These are phyloP conservation scores for Sebastes variabilis DNA, from an alignment of 2,797 vertebrate genomes.

Conservation along the genomic window DNA sequence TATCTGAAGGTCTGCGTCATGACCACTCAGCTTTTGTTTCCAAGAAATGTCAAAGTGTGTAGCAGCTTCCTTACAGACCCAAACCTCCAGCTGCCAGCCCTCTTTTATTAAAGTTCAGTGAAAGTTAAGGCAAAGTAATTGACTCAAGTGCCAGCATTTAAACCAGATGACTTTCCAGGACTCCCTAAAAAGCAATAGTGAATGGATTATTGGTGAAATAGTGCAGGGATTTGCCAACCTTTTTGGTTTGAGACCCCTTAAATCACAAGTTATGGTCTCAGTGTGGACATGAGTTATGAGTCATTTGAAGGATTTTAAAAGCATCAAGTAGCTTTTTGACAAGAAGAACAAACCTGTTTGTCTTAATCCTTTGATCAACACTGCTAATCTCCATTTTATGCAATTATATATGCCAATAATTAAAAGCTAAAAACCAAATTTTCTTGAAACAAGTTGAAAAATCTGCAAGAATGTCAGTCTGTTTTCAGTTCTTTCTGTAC, in stretches of 20 bases:
- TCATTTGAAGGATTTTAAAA: not conserved
- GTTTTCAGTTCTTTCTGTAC: not conserved
- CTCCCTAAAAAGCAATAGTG: too few species aligned
- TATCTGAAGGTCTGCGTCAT: too few species aligned
- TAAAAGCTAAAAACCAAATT: not conserved
- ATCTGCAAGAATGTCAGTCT: not conserved
- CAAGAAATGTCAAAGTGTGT: slow-evolving; percentile 44
- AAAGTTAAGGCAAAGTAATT: not conserved
- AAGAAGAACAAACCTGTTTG: not conserved
- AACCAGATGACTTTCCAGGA: not conserved
- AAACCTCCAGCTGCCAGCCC: slow-evolving; percentile 47
- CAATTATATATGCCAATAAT: not conserved
- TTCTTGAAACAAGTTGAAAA: not conserved
- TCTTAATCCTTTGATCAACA: not conserved
- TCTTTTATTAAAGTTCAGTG: not conserved
- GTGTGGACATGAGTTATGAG: not conserved
- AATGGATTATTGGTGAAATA: not conserved
- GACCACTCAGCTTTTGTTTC: slow-evolving; percentile 41
- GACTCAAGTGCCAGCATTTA: not conserved
- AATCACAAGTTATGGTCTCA: not conserved
- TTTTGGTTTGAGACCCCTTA: not conserved
- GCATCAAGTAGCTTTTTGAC: not conserved
- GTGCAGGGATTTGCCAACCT: not conserved
- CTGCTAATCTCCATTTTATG: not conserved
- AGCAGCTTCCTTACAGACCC: slow-evolving; percentile 69